A percentile compares a stretch with the other conserved stretches of the same genome.
phyloP scores from a whole-genome alignment of 2,113 vertebrate genomes.

The Microcebus tavaratra region DNA sequence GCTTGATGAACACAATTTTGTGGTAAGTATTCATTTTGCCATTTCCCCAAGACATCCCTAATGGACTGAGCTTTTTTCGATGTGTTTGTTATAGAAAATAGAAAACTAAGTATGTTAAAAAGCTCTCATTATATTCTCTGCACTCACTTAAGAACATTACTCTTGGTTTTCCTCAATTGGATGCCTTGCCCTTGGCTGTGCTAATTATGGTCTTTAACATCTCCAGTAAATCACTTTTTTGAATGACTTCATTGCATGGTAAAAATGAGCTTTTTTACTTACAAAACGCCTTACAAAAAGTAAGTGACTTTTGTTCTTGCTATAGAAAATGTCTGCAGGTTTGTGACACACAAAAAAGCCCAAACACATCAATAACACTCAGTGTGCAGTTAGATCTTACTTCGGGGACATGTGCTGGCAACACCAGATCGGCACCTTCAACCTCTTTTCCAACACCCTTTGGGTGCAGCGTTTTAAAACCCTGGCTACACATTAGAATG shows the following conservation, averaged over 20 bases:
- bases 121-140: neutral
- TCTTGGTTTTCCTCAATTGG: neutral
- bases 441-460: neutral
- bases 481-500: neutral
- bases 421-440: neutral
- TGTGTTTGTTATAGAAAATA: neutral
- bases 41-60: neutral
- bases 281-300: neutral
- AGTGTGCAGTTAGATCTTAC: neutral
- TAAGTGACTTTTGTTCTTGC: slow-evolving; percentile 8
- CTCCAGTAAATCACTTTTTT: neutral
- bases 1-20: neutral
- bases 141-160: neutral
- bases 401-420: neutral
- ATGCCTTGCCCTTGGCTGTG: neutral
- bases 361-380: neutral
- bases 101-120: neutral
- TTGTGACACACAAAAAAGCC: neutral
- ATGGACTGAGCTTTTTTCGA: neutral
- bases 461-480: neutral
- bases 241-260: neutral
- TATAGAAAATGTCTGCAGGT: neutral
- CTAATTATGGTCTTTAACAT: slow-evolving; percentile 17
- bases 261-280: neutral
- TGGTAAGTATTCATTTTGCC: neutral